These are phyloP conservation scores for Cataglyphis albicans DNA, from an alignment of 2,888 invertebrate genomes.

Conservation along the genomic window DNA sequence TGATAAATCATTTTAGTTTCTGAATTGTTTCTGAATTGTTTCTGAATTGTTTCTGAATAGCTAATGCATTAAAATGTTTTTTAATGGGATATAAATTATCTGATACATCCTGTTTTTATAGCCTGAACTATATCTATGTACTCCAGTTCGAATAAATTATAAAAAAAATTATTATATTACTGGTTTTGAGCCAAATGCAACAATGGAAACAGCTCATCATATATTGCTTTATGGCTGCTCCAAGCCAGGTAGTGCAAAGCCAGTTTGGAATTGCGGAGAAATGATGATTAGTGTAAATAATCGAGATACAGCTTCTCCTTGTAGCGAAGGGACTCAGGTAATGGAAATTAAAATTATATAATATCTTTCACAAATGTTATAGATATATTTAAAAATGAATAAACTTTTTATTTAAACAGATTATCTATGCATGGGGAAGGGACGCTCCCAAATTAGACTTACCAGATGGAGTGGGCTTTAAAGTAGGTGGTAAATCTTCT, in stretches of 20 bases:
- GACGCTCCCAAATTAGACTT: conserved; percentile 94
- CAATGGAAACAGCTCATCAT: conserved; percentile 96
- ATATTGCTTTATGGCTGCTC: conserved; percentile 97
- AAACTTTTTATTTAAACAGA: conserved; percentile 86
- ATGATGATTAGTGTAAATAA: conserved; percentile 90
- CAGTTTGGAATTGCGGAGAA: conserved; percentile 97
- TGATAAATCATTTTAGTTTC: not conserved
- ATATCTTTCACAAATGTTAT: not conserved
- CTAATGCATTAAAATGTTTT: not conserved
- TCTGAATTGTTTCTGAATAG: not conserved
- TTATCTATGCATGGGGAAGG: conserved; percentile 97
- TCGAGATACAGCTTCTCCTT: not conserved
- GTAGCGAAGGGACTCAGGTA: conserved; percentile 25
- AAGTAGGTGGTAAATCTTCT: conserved; percentile 93
- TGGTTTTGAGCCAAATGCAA: conserved; percentile 96
- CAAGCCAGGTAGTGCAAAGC: conserved; percentile 90
- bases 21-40: not conserved
- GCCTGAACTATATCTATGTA: conserved; percentile 97
- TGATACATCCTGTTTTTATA: conserved; percentile 87
- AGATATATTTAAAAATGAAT: not conserved
- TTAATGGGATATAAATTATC: not conserved
- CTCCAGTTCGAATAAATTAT: conserved; percentile 94
- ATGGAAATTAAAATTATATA: not conserved
- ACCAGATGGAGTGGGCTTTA: conserved; percentile 96
- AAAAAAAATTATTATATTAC: conserved; percentile 94